Conservation (phyloP, 2,797 vertebrate species). For the Pangasius macronema region DNA sequence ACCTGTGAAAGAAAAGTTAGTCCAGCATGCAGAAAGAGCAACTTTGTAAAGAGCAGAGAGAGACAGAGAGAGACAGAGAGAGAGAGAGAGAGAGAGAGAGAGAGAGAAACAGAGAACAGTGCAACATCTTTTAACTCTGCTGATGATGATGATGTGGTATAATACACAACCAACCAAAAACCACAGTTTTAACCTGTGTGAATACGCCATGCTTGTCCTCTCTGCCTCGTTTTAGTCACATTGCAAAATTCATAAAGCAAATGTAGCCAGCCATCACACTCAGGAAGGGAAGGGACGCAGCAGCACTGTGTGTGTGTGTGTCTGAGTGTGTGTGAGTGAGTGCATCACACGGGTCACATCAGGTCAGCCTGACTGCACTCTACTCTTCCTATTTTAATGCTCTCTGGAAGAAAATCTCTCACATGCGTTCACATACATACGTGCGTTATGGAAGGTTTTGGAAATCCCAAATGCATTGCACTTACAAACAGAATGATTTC, state of each 20-base stretch:
- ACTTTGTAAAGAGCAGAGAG: not conserved
- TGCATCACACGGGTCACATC: conserved; percentile 16
- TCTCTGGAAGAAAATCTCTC: not conserved
- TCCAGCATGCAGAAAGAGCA: not conserved
- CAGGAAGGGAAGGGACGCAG: not conserved
- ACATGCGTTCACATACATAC: not conserved
- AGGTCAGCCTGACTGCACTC: conserved; percentile 7
- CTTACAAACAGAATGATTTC: conserved; percentile 23
- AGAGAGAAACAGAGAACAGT: not conserved
- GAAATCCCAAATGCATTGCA: conserved; percentile 20
- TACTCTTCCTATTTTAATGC: not conserved
- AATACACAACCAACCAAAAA: not conserved
- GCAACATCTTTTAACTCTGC: not conserved
- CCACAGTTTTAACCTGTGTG: not conserved
- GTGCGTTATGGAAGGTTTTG: not conserved
- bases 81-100: not conserved
- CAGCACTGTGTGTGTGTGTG: not conserved
- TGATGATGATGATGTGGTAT: not conserved
- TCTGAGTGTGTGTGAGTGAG: not conserved
- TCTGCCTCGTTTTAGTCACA: not conserved
- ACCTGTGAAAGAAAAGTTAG: not conserved
- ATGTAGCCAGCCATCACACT: not conserved
- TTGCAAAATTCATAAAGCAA: conserved; percentile 9
- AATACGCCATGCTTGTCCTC: not conserved
- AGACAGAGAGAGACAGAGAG: no score